Conservation (phyloP, 2,888 invertebrate species). For the Punctoribates punctum region DNA sequence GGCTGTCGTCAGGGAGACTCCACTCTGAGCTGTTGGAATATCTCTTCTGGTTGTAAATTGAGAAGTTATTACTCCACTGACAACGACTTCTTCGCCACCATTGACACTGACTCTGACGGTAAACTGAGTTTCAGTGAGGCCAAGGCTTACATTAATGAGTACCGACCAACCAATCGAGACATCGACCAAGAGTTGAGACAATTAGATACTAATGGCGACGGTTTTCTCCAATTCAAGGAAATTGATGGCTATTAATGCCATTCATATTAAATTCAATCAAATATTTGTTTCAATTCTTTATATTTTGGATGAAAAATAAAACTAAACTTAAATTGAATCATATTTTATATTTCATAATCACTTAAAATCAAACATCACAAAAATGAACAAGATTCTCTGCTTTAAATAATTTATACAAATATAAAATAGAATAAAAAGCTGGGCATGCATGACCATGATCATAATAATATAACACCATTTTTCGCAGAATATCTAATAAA, state of each 20-base stretch:
- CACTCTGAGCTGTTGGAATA: neutral
- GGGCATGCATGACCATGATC: too few relatives aligned
- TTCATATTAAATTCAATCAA: too few relatives aligned
- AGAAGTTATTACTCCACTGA: neutral
- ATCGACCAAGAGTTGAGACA: neutral
- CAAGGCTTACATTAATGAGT: neutral
- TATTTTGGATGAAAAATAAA: too few relatives aligned
- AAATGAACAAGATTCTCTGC: too few relatives aligned
- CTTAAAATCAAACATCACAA: too few relatives aligned
- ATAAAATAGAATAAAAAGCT: too few relatives aligned
- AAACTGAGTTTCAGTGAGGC: neutral
- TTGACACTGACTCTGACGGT: neutral
- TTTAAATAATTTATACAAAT: too few relatives aligned
- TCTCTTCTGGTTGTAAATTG: neutral
- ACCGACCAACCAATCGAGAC: neutral
- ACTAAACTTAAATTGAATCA: too few relatives aligned
- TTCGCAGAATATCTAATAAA: too few relatives aligned
- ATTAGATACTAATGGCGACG: neutral
- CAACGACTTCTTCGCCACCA: neutral
- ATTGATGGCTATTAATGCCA: neutral
- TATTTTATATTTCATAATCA: too few relatives aligned
- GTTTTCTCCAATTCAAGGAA: neutral
- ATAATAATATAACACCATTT: too few relatives aligned
- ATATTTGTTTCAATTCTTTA: too few relatives aligned
- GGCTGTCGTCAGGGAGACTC: conserved; percentile 1